Base-by-base conservation (phyloP, 2,797 vertebrate species). In the Xiphophorus birchmanni region DNA sequence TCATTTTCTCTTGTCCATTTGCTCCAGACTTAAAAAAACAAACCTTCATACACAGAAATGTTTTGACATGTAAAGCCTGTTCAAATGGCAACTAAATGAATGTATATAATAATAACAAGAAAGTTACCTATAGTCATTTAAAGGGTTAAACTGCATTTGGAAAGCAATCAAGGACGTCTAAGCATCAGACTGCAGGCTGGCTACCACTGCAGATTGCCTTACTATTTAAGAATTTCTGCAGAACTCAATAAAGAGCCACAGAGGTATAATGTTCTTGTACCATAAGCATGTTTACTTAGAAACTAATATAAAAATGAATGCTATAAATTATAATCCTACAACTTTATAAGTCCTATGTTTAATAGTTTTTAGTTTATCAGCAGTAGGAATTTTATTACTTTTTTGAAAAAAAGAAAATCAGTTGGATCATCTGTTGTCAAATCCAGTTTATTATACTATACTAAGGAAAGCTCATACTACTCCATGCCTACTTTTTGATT, bases 401-500 rank as follows among this genome's bases (percentile, higher is more conserved):
- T 63, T 21, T 18, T 3, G 9, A 45, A 45, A 45, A 45, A 35
- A 63, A 63, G n/a, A 37, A 17, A 18, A 32, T 17, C 7, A 5
- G 29, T 37, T 23, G 2, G 2, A 17, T 65, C 4, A 37, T 40
- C 3, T 60, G 58, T 4, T 40, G 0, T 67, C 42, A 40, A 40
- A 67, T 67, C 9, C 37, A 69, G 37, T 69, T 26, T 42, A 42
- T 26, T 23, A 12, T 42, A 63, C 2, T 42, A 15, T 3, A 21
- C 6, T 2, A 71, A 21, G 65, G 4, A 23, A 42, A 42, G 8
- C 11, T 71, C 40, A 15, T 44, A 29, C 13, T 9, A 3, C 23
- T 44, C 42, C 12, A n/a, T 29, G 69, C 42, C 65, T 69, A 76
- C 72, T 37, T 65, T 29, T 48, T 81, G 3, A 47, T 58, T 47